These are phyloP conservation scores for Andinoacara biseriatus DNA, from an alignment of 2,113 vertebrate genomes.

Conservation along the genomic window DNA sequence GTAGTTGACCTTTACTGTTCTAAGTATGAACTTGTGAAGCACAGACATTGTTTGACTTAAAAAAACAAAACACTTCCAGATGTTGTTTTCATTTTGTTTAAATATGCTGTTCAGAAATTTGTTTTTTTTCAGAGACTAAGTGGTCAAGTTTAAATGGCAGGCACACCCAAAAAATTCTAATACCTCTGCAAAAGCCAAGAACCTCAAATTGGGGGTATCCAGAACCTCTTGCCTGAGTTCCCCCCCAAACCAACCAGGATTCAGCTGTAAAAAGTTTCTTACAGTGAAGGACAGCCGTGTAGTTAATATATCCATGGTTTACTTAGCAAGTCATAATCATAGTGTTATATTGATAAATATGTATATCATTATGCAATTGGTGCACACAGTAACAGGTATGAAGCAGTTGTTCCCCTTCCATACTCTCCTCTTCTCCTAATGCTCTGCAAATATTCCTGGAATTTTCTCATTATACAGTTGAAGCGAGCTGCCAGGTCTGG, in stretches of 20 bases:
- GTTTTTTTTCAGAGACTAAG: slow-evolving; percentile 1
- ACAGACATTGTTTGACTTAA: not conserved
- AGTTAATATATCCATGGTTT: too few relatives aligned
- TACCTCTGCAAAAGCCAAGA: slow-evolving; percentile 32
- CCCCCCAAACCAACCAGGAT: slow-evolving; percentile 3
- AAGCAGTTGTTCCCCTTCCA: not conserved
- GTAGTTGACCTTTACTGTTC: slow-evolving; percentile 5
- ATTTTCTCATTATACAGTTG: slow-evolving; percentile 67
- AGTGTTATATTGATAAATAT: not conserved
- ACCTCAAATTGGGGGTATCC: slow-evolving; percentile 3
- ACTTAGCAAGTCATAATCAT: not conserved
- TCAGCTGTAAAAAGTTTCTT: not conserved
- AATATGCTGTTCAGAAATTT: slow-evolving; percentile 3
- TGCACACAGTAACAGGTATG: not conserved
- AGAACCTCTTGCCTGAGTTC: slow-evolving; percentile 1
- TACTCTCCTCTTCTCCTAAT: slow-evolving; percentile 11
- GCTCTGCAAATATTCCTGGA: slow-evolving; percentile 70
- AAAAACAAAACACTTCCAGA: slow-evolving; percentile 2
- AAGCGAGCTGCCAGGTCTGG: slow-evolving; percentile 41
- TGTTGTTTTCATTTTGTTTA: slow-evolving; percentile 30
- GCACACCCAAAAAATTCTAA: slow-evolving; percentile 37
- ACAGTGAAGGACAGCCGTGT: too few relatives aligned
- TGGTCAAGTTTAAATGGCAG: slow-evolving; percentile 24
- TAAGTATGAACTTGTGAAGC: not conserved
- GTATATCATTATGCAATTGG: not conserved